A percentile compares a stretch with the other conserved stretches of the same genome.
Conservation (phyloP, 2,797 vertebrate genomes). For the Melanotaenia maccullochi region DNA sequence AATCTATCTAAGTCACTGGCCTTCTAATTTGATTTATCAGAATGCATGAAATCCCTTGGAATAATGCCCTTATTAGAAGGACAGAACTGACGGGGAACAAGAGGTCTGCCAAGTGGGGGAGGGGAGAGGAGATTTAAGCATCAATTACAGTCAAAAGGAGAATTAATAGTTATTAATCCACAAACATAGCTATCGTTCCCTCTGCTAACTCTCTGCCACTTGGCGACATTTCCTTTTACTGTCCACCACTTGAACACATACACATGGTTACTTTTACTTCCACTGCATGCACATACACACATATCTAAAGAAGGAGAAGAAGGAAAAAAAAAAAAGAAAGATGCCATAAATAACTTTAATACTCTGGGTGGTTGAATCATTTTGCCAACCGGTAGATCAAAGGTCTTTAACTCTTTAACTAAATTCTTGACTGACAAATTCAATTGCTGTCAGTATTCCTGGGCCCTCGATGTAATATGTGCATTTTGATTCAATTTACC, state of each 20-base stretch:
- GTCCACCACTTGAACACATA: neutral
- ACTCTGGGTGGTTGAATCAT: slow-evolving; percentile 82
- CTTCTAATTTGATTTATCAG: slow-evolving; percentile 88
- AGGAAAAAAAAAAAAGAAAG: slow-evolving; percentile 26
- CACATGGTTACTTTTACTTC: neutral
- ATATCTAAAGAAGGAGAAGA: slow-evolving; percentile 9
- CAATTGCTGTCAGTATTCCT: slow-evolving; percentile 95
- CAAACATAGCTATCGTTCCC: slow-evolving; percentile 68
- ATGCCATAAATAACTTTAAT: slow-evolving; percentile 72
- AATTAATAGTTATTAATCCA: slow-evolving; percentile 87
- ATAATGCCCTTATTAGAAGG: slow-evolving; percentile 86
- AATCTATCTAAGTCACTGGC: slow-evolving; percentile 84
- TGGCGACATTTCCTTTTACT: slow-evolving; percentile 47
- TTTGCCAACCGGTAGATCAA: slow-evolving; percentile 90
- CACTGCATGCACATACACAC: neutral
- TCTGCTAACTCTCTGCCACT: slow-evolving; percentile 42
- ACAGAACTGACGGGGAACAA: slow-evolving; percentile 80
- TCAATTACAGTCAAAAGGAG: slow-evolving; percentile 86
- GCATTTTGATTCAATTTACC: slow-evolving; percentile 98
- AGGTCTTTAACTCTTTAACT: slow-evolving; percentile 99
- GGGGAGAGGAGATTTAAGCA: slow-evolving; percentile 80
- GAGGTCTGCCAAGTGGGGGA: slow-evolving; percentile 74
- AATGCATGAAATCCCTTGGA: slow-evolving; percentile 81
- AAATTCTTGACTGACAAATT: slow-evolving; percentile 99
- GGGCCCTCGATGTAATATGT: slow-evolving; percentile 94